These are phyloP conservation scores for Neoniphon sammara DNA, from an alignment of 2,797 vertebrate species.

Conservation along the genomic window DNA sequence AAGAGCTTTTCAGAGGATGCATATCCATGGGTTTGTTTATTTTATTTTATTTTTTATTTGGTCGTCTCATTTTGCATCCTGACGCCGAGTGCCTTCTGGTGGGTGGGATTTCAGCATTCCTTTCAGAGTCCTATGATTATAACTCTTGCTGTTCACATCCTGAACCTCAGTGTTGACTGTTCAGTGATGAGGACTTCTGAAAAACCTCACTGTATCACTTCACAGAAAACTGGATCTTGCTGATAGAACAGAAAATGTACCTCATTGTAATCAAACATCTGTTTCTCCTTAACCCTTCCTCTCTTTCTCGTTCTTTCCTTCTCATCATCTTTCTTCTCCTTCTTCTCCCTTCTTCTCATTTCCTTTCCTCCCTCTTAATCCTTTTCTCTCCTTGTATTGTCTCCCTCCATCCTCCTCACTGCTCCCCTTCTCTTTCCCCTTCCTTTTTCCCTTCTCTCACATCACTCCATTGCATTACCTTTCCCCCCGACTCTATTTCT, in stretches of 20 bases:
- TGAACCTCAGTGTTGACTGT: slow-evolving; percentile 74
- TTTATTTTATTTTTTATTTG: no score
- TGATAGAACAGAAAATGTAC: background rate
- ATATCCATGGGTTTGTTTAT: no score
- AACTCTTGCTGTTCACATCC: slow-evolving; percentile 85
- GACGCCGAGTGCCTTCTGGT: no score
- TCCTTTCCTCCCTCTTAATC: no score
- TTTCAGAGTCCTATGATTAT: slow-evolving; percentile 79
- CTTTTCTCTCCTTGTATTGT: background rate
- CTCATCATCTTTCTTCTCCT: background rate
- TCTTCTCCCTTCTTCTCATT: background rate
- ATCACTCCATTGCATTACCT: background rate
- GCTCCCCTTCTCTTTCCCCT: no score
- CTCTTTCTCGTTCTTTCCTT: background rate
- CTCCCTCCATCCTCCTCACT: background rate
- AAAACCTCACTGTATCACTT: background rate
- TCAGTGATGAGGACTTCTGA: slow-evolving; percentile 73
- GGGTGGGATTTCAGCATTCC: no score
- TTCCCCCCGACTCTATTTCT: no score
- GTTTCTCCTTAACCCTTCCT: background rate
- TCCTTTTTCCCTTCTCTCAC: background rate
- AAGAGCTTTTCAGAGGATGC: no score
- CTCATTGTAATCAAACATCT: background rate
- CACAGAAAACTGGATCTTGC: background rate
- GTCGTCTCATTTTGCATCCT: no score